These are phyloP conservation scores for Rhagoletis pomonella DNA, from an alignment of 1,140 invertebrate genomes.

Conservation along the genomic window DNA sequence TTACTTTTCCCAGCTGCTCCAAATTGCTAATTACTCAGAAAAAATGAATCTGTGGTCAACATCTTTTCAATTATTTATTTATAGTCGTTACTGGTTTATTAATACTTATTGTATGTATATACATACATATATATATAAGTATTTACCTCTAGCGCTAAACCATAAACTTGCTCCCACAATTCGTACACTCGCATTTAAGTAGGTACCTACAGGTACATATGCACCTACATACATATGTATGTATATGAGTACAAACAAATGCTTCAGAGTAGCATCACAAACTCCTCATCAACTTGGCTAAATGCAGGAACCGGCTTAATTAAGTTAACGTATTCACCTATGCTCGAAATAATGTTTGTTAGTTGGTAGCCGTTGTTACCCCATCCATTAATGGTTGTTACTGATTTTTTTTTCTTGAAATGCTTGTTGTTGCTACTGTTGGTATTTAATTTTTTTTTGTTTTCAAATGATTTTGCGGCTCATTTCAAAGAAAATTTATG, in stretches of 20 bases:
- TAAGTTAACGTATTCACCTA: constrained; percentile 55
- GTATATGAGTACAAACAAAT: not conserved
- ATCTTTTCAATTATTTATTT: constrained; percentile 5
- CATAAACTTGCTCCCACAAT: too few species aligned
- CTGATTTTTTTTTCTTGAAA: constrained; percentile 11
- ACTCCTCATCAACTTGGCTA: not conserved
- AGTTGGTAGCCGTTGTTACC: not conserved
- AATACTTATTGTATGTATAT: not conserved
- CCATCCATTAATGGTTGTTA: constrained; percentile 16
- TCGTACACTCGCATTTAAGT: too few species aligned
- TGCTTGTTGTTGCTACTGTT: not conserved
- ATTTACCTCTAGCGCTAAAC: not conserved
- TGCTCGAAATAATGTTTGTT: constrained; percentile 4
- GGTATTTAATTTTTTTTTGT: not conserved
- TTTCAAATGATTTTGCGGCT: constrained; percentile 35
- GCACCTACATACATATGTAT: not conserved
- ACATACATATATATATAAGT: not conserved
- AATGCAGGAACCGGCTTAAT: constrained; percentile 46
- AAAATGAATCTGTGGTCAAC: not conserved
- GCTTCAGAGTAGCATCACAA: not conserved
- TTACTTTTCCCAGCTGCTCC: too few species aligned
- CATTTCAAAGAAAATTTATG: constrained; percentile 57
- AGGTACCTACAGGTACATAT: not conserved
- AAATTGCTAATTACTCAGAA: too few species aligned
- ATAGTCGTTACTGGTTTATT: not conserved